Conservation (phyloP, 53 echinoderm and acorn worm genomes). For the Patiria pectinifera region DNA sequence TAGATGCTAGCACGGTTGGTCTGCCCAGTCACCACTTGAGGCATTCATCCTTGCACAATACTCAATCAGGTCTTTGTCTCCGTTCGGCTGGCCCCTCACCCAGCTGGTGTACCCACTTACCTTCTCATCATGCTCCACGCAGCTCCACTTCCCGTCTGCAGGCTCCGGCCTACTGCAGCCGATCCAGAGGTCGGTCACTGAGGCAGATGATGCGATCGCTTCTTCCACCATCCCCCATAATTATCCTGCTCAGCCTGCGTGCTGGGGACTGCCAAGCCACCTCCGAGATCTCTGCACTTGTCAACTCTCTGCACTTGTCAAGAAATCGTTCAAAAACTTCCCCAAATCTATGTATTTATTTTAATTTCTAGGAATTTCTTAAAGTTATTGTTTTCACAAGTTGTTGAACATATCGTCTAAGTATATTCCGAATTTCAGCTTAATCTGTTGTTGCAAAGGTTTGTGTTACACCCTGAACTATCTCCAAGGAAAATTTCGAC, state of each 20-base stretch:
- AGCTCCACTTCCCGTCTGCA: background rate
- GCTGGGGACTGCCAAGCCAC: no score
- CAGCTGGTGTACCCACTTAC: background rate
- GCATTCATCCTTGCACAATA: background rate
- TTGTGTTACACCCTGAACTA: no score
- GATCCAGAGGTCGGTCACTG: background rate
- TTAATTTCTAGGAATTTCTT: no score
- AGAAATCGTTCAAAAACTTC: no score
- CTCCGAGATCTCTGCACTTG: background rate
- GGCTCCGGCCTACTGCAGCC: slow-evolving; percentile 2
- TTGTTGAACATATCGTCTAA: no score
- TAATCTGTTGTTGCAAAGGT: no score
- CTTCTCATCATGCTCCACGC: slow-evolving; percentile 4
- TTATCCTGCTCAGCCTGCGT: background rate
- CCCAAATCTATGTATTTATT: no score
- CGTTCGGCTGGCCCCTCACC: background rate
- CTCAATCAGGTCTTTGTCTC: background rate
- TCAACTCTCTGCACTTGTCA: background rate
- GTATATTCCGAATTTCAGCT: no score
- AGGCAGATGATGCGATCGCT: background rate
- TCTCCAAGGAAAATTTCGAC: no score
- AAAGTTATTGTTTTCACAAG: no score
- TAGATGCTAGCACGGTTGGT: background rate
- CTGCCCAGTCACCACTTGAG: background rate
- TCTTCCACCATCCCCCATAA: slow-evolving; percentile 10